Conservation (phyloP, 2,888 invertebrate species). For the Acrobasis repandana region DNA sequence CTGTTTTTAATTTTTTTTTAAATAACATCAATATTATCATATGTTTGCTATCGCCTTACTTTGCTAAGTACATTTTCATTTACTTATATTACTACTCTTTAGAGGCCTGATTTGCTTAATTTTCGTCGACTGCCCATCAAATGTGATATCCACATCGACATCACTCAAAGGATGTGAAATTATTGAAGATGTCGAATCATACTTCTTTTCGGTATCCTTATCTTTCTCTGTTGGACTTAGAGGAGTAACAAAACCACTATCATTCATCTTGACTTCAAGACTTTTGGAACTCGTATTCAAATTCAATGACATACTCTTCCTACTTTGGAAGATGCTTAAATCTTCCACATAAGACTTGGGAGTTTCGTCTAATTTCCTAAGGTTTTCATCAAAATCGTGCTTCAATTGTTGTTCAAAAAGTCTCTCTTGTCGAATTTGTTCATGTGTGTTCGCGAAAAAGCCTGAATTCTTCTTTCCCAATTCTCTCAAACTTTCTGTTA, state of each 20-base stretch:
- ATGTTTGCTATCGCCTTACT: neutral
- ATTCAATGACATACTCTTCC: conserved; percentile 67
- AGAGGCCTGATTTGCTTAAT: conserved; percentile 87
- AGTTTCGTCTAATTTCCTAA: conserved; percentile 60
- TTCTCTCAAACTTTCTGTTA: conserved; percentile 65
- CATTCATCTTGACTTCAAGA: conserved; percentile 49
- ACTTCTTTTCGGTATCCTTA: conserved; percentile 64
- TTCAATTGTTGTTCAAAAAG: conserved; percentile 75
- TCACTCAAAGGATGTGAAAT: conserved; percentile 89
- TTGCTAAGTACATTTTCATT: neutral
- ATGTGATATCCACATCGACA: conserved; percentile 90
- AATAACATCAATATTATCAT: too few species aligned
- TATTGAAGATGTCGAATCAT: conserved; percentile 61
- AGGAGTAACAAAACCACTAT: conserved; percentile 87
- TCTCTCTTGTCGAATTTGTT: conserved; percentile 86
- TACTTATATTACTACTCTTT: conserved; percentile 29
- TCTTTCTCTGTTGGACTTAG: conserved; percentile 79
- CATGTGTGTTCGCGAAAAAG: conserved; percentile 87
- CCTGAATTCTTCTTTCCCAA: conserved; percentile 59
- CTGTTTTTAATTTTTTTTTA: too few species aligned
- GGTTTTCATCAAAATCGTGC: conserved; percentile 73
- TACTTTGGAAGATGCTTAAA: conserved; percentile 58
- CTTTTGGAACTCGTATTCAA: conserved; percentile 48
- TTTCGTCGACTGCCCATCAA: conserved; percentile 89
- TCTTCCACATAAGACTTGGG: conserved; percentile 60